Conservation (phyloP, 2,113 vertebrate species). For the Motacilla alba region DNA sequence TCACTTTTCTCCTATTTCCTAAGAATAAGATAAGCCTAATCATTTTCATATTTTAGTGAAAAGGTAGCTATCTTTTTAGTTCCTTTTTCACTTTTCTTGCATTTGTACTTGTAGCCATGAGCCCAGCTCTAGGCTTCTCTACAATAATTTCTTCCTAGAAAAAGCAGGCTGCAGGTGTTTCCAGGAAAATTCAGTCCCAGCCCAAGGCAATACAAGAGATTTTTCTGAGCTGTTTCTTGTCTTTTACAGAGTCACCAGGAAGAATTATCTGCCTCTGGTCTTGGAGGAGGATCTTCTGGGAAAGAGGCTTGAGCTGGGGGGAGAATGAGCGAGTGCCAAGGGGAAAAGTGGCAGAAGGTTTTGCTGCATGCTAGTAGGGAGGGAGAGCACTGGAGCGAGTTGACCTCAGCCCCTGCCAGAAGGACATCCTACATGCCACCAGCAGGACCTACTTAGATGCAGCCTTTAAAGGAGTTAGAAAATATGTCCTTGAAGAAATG, state of each 20-base stretch:
- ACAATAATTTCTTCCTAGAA: background rate
- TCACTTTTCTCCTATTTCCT: background rate
- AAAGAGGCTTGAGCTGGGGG: accelerated
- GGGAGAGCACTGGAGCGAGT: background rate
- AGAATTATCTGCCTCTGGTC: background rate
- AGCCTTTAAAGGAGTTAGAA: background rate
- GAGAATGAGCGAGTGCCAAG: background rate
- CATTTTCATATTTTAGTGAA: conserved; percentile 30
- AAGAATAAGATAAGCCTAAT: conserved; percentile 22
- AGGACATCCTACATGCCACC: background rate
- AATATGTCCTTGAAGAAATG: background rate
- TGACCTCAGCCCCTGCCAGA: background rate
- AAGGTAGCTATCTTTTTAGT: background rate
- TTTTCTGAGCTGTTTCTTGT: background rate
- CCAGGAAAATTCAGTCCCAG: background rate
- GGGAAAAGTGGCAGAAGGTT: background rate
- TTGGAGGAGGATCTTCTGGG: background rate
- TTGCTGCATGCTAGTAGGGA: background rate
- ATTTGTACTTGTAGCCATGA: background rate
- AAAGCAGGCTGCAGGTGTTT: background rate
- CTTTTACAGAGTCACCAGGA: background rate
- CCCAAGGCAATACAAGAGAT: background rate
- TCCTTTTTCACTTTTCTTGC: background rate
- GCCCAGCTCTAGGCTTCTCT: background rate
- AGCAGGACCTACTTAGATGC: background rate